Evolutionary conservation across 2,888 invertebrate genomes (phyloP).

Genomic region (Latrodectus hesperus): DNA sequence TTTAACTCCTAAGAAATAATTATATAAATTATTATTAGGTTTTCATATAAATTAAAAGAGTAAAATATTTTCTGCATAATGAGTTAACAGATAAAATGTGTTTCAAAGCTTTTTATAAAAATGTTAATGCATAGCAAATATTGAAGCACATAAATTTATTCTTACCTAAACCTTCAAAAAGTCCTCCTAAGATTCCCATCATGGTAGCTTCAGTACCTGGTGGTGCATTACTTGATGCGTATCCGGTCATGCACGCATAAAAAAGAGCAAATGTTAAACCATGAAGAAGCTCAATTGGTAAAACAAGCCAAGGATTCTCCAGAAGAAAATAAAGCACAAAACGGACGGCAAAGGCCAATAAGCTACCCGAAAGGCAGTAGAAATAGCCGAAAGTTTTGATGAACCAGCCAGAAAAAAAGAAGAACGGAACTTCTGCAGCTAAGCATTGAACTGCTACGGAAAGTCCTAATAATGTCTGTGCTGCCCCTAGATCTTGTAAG

Average conservation of each 20-base stretch:
- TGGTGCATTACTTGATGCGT: slow-evolving; percentile 57
- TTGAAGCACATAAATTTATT: background rate
- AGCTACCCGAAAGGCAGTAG: slow-evolving; percentile 88
- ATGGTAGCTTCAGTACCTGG: slow-evolving; percentile 80
- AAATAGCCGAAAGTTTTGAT: slow-evolving; percentile 85
- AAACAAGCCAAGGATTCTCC: slow-evolving; percentile 86
- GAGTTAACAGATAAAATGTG: background rate
- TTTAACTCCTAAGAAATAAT: background rate
- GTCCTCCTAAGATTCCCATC: slow-evolving; percentile 89
- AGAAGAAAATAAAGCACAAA: slow-evolving; percentile 88
- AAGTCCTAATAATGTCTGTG: slow-evolving; percentile 66
- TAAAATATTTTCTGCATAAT: background rate
- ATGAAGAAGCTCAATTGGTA: slow-evolving; percentile 89
- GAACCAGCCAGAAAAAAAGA: slow-evolving; percentile 79
- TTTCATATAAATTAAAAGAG: background rate
- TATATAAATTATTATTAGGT: background rate
- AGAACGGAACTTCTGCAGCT: slow-evolving; percentile 70
- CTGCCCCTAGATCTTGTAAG: slow-evolving; percentile 65
- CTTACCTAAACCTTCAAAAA: slow-evolving; percentile 88
- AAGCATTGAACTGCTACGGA: slow-evolving; percentile 69
- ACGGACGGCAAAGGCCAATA: slow-evolving; percentile 86
- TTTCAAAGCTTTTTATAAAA: background rate
- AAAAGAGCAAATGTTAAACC: slow-evolving; percentile 92
- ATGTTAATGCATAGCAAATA: background rate
- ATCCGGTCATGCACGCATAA: slow-evolving; percentile 77